Percentiles rank a stretch among this genome's conserved stretches.
Conservation (phyloP, 2,888 invertebrate genomes). For the Emmelina monodactyla region DNA sequence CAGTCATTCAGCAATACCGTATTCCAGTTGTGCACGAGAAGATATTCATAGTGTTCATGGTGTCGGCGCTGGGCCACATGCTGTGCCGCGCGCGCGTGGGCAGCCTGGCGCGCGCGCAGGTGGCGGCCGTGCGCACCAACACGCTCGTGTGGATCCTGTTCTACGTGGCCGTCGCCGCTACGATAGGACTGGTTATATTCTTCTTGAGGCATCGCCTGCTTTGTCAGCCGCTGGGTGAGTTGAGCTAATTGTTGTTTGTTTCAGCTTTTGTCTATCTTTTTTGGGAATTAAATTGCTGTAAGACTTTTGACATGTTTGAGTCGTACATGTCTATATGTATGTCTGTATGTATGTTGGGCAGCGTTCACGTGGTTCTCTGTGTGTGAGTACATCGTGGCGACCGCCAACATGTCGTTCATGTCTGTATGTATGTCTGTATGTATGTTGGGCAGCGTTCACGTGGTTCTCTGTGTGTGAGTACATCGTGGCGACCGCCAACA, state of each 20-base stretch:
- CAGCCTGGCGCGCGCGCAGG: conserved; percentile 41
- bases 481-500: no score
- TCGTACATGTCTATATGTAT: no score
- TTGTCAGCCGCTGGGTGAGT: conserved; percentile 88
- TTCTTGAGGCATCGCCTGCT: conserved; percentile 88
- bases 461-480: no score
- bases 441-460: no score
- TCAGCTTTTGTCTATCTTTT: neutral
- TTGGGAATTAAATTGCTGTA: no score
- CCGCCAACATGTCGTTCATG: no score
- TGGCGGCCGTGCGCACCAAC: conserved; percentile 71
- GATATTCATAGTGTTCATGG: conserved; percentile 91
- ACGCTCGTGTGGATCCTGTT: conserved; percentile 73
- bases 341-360: no score
- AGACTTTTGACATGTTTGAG: no score
- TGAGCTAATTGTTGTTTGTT: neutral
- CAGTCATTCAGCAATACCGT: no score
- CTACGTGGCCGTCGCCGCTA: conserved; percentile 77
- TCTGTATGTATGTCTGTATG: no score
- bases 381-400: no score
- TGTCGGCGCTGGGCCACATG: conserved; percentile 86
- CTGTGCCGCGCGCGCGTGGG: conserved; percentile 54
- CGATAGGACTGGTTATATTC: conserved; percentile 84
- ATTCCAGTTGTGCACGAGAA: conserved; percentile 87
- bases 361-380: no score